phyloP scores from a whole-genome alignment of 2,113 vertebrate species.

The Pipra filicauda region DNA sequence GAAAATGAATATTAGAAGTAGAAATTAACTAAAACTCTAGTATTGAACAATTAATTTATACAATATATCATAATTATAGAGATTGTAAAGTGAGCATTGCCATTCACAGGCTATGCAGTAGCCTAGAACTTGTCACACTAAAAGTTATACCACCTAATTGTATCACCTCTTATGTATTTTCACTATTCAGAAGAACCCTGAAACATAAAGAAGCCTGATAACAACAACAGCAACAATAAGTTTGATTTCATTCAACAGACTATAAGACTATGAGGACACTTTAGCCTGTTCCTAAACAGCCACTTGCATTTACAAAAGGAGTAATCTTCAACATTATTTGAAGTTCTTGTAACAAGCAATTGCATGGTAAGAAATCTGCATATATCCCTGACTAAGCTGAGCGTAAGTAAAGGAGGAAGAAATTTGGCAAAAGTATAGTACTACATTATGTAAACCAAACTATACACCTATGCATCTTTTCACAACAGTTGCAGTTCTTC shows the following conservation, averaged over 20 bases:
- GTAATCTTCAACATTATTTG: neutral
- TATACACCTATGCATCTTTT: neutral
- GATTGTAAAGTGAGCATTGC: neutral
- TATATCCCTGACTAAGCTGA: neutral
- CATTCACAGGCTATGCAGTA: neutral
- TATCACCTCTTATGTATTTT: neutral
- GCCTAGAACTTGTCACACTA: neutral
- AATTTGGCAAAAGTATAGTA: neutral
- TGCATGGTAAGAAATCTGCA: neutral
- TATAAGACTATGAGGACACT: neutral
- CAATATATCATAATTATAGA: neutral
- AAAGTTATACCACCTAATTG: neutral
- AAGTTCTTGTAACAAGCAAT: neutral
- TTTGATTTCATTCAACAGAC: neutral
- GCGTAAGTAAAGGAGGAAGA: neutral
- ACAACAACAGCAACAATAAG: neutral
- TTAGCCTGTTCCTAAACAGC: neutral
- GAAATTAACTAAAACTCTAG: neutral
- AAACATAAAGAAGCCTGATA: neutral
- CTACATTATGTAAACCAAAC: neutral
- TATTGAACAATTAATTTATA: neutral
- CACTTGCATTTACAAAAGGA: neutral
- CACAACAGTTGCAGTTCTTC: neutral
- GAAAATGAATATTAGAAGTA: neutral
- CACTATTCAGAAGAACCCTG: neutral